These are phyloP conservation scores for Brachionus plicatilis DNA, from an alignment of 1,140 invertebrate species.

Conservation along the genomic window DNA sequence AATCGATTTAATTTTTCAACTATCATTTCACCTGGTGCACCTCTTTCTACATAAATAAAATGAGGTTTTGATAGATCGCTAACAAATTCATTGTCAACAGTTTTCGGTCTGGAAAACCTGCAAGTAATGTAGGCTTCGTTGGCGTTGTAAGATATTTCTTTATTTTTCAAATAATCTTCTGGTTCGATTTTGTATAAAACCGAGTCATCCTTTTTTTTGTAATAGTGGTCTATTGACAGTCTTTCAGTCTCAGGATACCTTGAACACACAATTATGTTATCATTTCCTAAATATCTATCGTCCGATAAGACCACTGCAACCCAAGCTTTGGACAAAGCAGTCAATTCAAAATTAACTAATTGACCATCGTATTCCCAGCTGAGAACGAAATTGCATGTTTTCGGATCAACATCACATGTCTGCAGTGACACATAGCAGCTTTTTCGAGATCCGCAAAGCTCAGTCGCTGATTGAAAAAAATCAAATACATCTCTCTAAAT, in stretches of 20 bases:
- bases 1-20: slow-evolving; percentile 29
- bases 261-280: slow-evolving; percentile 32
- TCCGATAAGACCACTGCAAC: slow-evolving; percentile 18
- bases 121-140: neutral
- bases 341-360: slow-evolving; percentile 27
- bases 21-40: slow-evolving; percentile 32
- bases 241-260: slow-evolving; percentile 3
- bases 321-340: slow-evolving; percentile 19
- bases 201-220: slow-evolving; percentile 23
- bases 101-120: slow-evolving; percentile 23
- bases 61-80: slow-evolving; percentile 22
- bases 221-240: slow-evolving; percentile 24
- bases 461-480: neutral
- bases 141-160: neutral
- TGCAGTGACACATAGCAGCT: slow-evolving; percentile 38
- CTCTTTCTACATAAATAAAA: slow-evolving; percentile 36
- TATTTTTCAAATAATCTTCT: slow-evolving; percentile 34
- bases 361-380: slow-evolving; percentile 37
- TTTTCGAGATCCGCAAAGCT: neutral
- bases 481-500: slow-evolving; percentile 11
- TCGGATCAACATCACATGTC: slow-evolving; percentile 28
- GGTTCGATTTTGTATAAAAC: slow-evolving; percentile 20
- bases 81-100: neutral
- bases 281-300: slow-evolving; percentile 36
- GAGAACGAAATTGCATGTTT: slow-evolving; percentile 38